A percentile compares a stretch with the other conserved stretches of the same genome.
Conservation (phyloP, 2,113 vertebrate genomes). For the Hipposideros armiger region DNA sequence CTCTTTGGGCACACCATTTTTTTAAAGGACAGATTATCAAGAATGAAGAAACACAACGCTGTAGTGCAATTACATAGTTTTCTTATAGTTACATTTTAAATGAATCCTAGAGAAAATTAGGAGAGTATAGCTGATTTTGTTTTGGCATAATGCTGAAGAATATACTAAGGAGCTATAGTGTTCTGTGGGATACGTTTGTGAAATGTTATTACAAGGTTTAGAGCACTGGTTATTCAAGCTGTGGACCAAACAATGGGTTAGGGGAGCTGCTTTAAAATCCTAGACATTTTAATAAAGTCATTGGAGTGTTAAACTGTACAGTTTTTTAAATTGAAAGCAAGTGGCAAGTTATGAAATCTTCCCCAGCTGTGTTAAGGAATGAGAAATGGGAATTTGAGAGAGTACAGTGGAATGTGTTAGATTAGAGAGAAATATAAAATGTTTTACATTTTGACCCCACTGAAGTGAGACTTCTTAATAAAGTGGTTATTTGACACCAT, state of each 20-base stretch:
- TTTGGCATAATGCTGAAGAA: background rate
- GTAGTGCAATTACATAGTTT: background rate
- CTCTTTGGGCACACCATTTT: background rate
- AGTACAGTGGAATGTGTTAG: background rate
- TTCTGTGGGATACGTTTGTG: background rate
- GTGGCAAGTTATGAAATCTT: background rate
- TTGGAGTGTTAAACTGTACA: background rate
- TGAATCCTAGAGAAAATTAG: background rate
- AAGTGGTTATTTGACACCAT: background rate
- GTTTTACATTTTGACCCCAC: background rate
- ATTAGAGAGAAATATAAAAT: background rate
- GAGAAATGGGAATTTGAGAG: background rate
- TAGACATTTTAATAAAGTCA: background rate
- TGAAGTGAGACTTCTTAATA: background rate
- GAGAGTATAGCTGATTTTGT: background rate
- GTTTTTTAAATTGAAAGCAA: background rate
- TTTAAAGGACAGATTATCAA: background rate
- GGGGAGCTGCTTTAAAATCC: background rate
- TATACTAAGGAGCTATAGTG: background rate
- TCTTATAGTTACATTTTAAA: background rate
- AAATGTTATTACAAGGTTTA: background rate
- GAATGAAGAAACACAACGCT: background rate
- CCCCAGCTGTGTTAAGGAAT: background rate
- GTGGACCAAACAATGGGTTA: background rate
- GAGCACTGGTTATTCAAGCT: background rate